Base-by-base conservation (phyloP, 2,797 vertebrate species). In the Danio albolineatus region DNA sequence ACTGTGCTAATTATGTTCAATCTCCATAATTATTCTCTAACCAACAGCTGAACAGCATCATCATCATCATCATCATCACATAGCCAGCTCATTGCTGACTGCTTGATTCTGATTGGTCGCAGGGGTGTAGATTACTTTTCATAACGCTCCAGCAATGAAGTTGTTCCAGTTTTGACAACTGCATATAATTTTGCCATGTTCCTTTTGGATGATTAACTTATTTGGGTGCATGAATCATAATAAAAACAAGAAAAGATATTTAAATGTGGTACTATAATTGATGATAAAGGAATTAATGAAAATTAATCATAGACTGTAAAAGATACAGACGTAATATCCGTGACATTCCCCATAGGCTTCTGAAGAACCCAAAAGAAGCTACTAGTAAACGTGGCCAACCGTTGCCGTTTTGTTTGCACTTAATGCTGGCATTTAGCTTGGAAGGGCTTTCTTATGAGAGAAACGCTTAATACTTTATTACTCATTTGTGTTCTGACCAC, bases 21-120 rank as follows among this genome's bases (percentile, higher is more conserved):
- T 69, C 13, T 61, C 43, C 41, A 38, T 38, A 78, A 70, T 78
- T 53, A 60, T 10, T 56, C 19, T 14, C 44, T 59, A 46, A 10
- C 28, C 36, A 53, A 49, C 49, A 56, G 2, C 13, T 56, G 38
- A 46, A 56, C 16, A 9, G 3, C 38, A 36, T 19, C 44, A 39
- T 59, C 9, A 10, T 59, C 9, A 10, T 28, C 28, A 28, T 70
- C 17, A 46, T 49, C 4, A 41, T 8, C 44, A 67, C 14, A 14
- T 1, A 17, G 53, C 43, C 12, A 54, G 10, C 13, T 12, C 12
- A 43, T 3, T 59, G 53, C 17, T 59, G 21, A 44, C 14, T 36
- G 14, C 13, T 44, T 73, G 8, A 44, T 62, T 51, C 43, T 5
- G 12, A 69, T 49, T 59, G 54, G n/a, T 48, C 69, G 62, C 39